Evolutionary conservation across 2,797 vertebrate genomes (phyloP), one percentile per base, ranked within the genome.

Genomic region (Hafferia zeledoni): DNA sequence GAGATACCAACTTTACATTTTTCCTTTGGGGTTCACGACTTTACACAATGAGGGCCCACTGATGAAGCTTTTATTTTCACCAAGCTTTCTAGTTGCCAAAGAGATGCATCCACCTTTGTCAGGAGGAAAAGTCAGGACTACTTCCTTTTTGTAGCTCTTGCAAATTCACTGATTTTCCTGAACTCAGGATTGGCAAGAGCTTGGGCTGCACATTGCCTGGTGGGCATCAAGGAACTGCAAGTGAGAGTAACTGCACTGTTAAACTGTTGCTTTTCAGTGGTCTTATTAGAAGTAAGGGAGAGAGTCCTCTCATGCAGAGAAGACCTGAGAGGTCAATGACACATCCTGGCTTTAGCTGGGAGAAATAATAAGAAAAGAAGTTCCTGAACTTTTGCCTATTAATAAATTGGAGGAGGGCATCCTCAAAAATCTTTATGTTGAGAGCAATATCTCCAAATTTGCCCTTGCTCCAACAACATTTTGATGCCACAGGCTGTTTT

Each of bases 401-500:
- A 25, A 56, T 59, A 57, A 71, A 25, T 8, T 47, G 22, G 8
- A 19, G 35, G 7, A 23, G 3, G 18, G 2, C 41, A 5, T 49
- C 33, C 18, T 10, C 15, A 15, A 6, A 67, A 67, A 18, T 50
- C 22, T 65, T 82, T 28, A 16, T 33, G 7, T 46, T 77, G 72
- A 79, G 41, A 11, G 12, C 30, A 49, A 4, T 22, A 41, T 24
- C 14, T 84, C 12, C 13, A 56, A 84, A 69, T 44, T 49, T 41
- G 39, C 2, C 1, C 31, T 39, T 27, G 41, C 1, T 5, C 3
- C 35, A n/a, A 35, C 1, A 16, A 44, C 1, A 4, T 72, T 90
- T 87, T 56, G 37, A 60, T 87, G 41, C 49, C 44, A 60, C 18
- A 39, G 41, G 37, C 64, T 71, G 31, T 81, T 94, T 90, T 87